phyloP scores from a whole-genome alignment of 2,113 vertebrate genomes.

The Lepisosteus oculatus region DNA sequence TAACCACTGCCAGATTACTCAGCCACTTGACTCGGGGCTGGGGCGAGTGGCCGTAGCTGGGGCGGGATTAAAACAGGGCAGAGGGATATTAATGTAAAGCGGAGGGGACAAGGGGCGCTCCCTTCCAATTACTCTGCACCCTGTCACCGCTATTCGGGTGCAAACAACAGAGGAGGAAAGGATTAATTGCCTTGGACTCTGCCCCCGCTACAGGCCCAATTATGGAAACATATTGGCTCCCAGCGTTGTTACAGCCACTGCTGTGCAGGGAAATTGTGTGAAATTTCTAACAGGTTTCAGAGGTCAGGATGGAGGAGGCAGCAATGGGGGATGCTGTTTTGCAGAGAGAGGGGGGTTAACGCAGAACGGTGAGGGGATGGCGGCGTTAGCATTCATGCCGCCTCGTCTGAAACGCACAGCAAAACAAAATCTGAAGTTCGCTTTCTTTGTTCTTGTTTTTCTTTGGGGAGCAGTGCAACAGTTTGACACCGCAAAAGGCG shows the following conservation, averaged over 20 bases:
- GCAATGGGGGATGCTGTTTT: conserved; percentile 43
- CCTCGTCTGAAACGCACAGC: neutral
- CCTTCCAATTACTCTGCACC: conserved; percentile 96
- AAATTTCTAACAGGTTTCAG: conserved; percentile 91
- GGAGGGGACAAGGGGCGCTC: conserved; percentile 87
- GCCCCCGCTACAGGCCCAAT: conserved; percentile 96
- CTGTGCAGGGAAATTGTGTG: conserved; percentile 99
- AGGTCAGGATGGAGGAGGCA: conserved; percentile 76
- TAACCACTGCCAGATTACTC: conserved; percentile 69
- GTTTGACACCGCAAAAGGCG: too few species aligned
- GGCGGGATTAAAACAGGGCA: conserved; percentile 87
- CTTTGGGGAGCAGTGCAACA: too few species aligned
- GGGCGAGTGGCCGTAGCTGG: conserved; percentile 64
- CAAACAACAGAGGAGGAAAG: conserved; percentile 94
- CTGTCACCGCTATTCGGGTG: conserved; percentile 88
- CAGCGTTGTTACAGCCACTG: conserved; percentile 89
- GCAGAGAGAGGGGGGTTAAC: neutral
- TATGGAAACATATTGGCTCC: conserved; percentile 98
- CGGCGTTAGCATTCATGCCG: neutral
- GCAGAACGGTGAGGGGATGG: neutral
- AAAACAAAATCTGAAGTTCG: too few species aligned
- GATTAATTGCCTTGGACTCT: conserved; percentile 99
- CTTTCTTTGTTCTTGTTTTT: too few species aligned
- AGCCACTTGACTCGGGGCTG: conserved; percentile 70
- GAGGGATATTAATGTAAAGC: conserved; percentile 98